These are phyloP conservation scores for Lagorchestes hirsutus DNA, from an alignment of 2,797 vertebrate species.

Conservation along the genomic window DNA sequence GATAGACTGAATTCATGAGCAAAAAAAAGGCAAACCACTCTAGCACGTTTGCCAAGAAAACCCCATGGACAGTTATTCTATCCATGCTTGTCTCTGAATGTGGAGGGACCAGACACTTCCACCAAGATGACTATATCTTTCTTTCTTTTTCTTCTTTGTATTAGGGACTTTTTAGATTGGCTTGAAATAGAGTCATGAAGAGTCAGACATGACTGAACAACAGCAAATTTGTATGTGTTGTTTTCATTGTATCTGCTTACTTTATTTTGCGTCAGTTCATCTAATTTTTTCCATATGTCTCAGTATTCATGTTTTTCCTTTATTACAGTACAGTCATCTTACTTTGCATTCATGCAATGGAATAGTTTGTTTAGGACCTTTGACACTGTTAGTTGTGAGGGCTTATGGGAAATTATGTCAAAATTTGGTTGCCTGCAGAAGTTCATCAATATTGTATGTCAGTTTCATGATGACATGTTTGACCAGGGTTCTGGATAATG, in stretches of 20 bases:
- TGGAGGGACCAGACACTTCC: too few species aligned
- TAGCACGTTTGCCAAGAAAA: neutral
- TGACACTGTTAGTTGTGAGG: too few species aligned
- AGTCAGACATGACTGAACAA: neutral
- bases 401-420: too few species aligned
- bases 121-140: too few species aligned
- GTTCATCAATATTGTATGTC: too few species aligned
- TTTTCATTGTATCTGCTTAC: neutral
- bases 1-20: neutral
- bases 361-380: neutral
- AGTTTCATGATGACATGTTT: too few species aligned
- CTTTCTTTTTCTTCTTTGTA: too few species aligned
- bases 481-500: too few species aligned
- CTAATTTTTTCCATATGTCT: neutral
- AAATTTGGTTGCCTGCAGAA: too few species aligned
- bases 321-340: neutral
- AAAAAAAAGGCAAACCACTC: neutral
- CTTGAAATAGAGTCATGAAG: neutral
- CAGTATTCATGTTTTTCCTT: neutral
- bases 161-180: too few species aligned
- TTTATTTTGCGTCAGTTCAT: neutral
- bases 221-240: neutral
- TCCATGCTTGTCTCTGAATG: too few species aligned
- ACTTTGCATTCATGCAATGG: neutral
- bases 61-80: neutral